A percentile compares a stretch with the other conserved stretches of the same genome.
These are phyloP conservation scores for Rambutsinella grinnellia DNA, from an alignment of 2,888 invertebrate species.

Conservation along the genomic window DNA sequence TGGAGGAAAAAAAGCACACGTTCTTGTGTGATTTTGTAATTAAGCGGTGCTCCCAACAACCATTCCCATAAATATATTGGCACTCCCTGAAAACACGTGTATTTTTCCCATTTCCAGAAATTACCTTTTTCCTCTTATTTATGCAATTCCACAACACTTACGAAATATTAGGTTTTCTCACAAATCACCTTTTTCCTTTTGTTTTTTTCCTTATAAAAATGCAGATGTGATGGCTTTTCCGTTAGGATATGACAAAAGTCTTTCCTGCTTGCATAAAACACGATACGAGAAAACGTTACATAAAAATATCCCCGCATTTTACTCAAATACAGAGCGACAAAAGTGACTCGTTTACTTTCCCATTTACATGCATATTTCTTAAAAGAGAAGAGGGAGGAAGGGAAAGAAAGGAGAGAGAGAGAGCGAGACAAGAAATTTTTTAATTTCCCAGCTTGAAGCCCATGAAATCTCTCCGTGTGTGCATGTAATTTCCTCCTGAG, in stretches of 20 bases:
- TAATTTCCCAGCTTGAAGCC: slow-evolving; percentile 37
- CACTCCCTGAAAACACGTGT: too few species aligned
- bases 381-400: not conserved
- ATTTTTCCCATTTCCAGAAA: not conserved
- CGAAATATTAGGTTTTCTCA: slow-evolving; percentile 11
- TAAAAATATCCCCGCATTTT: not conserved
- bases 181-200: slow-evolving; percentile 6
- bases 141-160: not conserved
- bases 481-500: slow-evolving; percentile 33
- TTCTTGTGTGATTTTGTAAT: not conserved
- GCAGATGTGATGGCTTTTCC: slow-evolving; percentile 9
- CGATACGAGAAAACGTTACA: not conserved
- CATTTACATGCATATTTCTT: not conserved
- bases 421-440: slow-evolving; percentile 12
- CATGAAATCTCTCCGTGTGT: slow-evolving; percentile 37
- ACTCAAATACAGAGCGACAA: not conserved
- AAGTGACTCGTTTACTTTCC: not conserved
- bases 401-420: not conserved
- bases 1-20: not conserved
- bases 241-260: not conserved
- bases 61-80: not conserved
- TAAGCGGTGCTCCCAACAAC: not conserved
- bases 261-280: not conserved
- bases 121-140: not conserved
- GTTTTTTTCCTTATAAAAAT: slow-evolving; percentile 6